Conservation (phyloP, 2,113 vertebrate genomes). For the Pluvialis apricaria region DNA sequence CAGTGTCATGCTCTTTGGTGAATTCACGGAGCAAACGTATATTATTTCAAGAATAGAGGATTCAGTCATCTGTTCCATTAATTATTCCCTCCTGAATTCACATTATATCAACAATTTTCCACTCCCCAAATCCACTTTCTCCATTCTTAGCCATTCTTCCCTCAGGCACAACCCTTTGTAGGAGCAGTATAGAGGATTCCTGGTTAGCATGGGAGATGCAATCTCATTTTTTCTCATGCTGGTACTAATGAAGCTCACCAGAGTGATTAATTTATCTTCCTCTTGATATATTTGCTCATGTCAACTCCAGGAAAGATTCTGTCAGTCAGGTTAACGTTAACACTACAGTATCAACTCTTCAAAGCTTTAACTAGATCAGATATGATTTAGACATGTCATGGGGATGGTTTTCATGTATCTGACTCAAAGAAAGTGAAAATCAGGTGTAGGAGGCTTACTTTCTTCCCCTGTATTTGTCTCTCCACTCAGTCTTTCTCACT, state of each 20-base stretch:
- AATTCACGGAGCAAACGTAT: neutral
- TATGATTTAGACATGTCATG: neutral
- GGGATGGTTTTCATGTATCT: neutral
- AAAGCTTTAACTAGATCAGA: conserved; percentile 4
- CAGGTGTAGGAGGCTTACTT: neutral
- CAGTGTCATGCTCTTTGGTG: neutral
- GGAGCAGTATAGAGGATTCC: neutral
- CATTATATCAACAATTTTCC: neutral
- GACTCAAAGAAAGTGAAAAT: neutral
- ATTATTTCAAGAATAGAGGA: neutral
- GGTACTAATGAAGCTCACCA: neutral
- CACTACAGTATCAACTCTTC: neutral
- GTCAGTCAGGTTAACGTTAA: neutral
- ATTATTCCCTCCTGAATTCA: neutral
- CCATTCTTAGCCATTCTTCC: neutral
- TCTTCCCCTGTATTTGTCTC: neutral
- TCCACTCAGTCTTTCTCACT: neutral
- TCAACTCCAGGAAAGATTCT: neutral
- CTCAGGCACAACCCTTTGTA: neutral
- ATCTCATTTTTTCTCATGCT: neutral
- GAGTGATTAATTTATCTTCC: neutral
- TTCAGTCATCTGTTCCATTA: neutral
- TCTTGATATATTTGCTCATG: neutral
- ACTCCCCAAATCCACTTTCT: neutral
- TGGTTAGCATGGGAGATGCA: neutral